A percentile compares a stretch with the other conserved stretches of the same genome.
Conservation (phyloP, 2,797 vertebrate genomes). For the Peromyscus aztecus region DNA sequence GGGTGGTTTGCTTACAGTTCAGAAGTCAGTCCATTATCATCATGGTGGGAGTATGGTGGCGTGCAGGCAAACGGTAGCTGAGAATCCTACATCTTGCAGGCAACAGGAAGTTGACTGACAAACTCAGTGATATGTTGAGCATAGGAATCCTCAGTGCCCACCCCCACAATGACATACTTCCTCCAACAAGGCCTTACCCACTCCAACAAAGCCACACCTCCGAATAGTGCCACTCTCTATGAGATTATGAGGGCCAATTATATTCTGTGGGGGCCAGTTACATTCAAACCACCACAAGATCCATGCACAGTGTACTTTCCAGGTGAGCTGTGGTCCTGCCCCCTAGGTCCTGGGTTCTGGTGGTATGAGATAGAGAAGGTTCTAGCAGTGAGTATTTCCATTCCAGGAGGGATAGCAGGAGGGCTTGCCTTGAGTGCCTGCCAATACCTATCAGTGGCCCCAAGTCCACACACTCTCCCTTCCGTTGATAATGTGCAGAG, state of each 20-base stretch:
- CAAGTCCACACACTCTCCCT: conserved; percentile 37
- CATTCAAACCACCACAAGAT: background rate
- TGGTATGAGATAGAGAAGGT: background rate
- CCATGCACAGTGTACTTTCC: background rate
- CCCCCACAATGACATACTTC: background rate
- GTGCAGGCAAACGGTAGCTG: background rate
- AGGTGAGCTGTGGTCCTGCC: background rate
- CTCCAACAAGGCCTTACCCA: background rate
- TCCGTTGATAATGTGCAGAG: background rate
- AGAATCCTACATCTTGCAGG: background rate
- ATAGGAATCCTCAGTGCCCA: background rate
- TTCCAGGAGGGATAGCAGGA: background rate
- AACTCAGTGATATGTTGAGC: background rate
- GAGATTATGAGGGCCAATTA: background rate
- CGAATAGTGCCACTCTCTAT: background rate
- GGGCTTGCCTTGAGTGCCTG: conserved; percentile 4
- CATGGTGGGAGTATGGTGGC: background rate
- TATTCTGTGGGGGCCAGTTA: background rate
- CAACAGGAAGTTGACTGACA: background rate
- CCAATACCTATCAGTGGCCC: conserved; percentile 18
- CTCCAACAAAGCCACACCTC: background rate
- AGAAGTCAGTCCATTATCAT: background rate
- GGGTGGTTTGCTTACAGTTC: background rate
- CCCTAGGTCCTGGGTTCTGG: background rate
- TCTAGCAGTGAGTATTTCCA: background rate